Conservation (phyloP, 2,888 invertebrate genomes). For the Azorinus chamasolen region DNA sequence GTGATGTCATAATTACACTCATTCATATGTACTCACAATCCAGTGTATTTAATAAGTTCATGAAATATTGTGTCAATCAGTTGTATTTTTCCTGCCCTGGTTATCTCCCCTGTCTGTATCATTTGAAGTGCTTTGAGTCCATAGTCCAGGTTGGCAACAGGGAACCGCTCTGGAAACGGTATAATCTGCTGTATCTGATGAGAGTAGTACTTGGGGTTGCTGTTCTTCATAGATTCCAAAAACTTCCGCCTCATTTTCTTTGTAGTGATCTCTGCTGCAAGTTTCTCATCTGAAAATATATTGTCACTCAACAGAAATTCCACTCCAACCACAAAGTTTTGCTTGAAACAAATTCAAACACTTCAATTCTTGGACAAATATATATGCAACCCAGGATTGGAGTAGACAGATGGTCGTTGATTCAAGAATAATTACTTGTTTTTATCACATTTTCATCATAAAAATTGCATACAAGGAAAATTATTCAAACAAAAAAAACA, state of each 20-base stretch:
- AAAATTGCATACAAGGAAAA: too few relatives aligned
- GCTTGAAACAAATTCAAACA: too few relatives aligned
- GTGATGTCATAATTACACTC: too few relatives aligned
- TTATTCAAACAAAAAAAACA: too few relatives aligned
- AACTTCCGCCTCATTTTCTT: constrained; percentile 66
- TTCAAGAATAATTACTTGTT: too few relatives aligned
- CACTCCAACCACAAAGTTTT: too few relatives aligned
- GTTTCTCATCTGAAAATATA: constrained; percentile 51
- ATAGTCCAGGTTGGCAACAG: constrained; percentile 63
- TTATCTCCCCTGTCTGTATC: constrained; percentile 70
- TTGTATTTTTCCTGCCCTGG: constrained; percentile 67
- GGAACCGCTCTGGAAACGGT: constrained; percentile 68
- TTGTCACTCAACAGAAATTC: neutral
- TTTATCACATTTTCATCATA: too few relatives aligned
- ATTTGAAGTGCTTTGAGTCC: constrained; percentile 66
- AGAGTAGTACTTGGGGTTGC: constrained; percentile 67
- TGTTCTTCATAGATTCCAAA: constrained; percentile 66
- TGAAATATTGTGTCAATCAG: constrained; percentile 69
- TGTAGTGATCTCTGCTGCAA: constrained; percentile 60
- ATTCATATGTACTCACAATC: constrained; percentile 71
- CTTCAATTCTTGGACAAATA: too few relatives aligned
- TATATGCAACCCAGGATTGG: too few relatives aligned
- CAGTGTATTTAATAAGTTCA: constrained; percentile 69
- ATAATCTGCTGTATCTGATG: constrained; percentile 66
- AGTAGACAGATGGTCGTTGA: too few relatives aligned